Evolutionary conservation across 2,113 vertebrate species (phyloP), one percentile per base, ranked within the genome.

Genomic region (Dicentrarchus labrax): DNA sequence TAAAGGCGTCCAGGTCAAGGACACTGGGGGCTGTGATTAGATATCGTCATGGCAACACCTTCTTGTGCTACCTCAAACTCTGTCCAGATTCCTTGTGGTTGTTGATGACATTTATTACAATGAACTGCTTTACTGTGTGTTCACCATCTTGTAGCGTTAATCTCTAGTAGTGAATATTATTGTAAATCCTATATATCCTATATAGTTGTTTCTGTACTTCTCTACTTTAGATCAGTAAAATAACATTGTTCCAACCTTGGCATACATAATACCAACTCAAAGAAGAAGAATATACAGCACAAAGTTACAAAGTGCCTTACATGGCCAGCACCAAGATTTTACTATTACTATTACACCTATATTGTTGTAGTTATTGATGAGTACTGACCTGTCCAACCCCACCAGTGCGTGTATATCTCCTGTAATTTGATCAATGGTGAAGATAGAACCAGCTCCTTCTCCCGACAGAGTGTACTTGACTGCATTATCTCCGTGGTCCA

Each of bases 391-490:
- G 86, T 99, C 97, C 38, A 99, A 95, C 75, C 96, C 96, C 91
- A 92, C 95, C 92, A 98, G 95, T 19, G 98, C 98, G 48, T 99
- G 97, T 67, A 99, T 98, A 65, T 99, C 98, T 79, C 98, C 98
- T 0, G 98, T 99, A 36, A 95, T 97, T 76, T 97, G 97, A 90
- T 99, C 97, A 61, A 99, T 97, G 83, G 97, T 98, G 85, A 99
- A 99, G 71, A 99, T 96, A 0, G 97, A 96, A 57, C 97, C 98
- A 1, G 96, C 97, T 84, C 98, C 98, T 80, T 99, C 97, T 92
- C 98, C 97, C 12, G 96, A 96, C 75, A 99, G 97, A 2, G 97
- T 98, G 15, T 99, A 99, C 89, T 97, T 98, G 74, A 98, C 97
- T 68, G 93, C 94, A 45, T 94, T 96, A 69, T 97, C 95, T 88